Evolutionary conservation across 2,797 vertebrate genomes (phyloP), one percentile per base, ranked within the genome.

Genomic region (Platyrinchus mystaceus): DNA sequence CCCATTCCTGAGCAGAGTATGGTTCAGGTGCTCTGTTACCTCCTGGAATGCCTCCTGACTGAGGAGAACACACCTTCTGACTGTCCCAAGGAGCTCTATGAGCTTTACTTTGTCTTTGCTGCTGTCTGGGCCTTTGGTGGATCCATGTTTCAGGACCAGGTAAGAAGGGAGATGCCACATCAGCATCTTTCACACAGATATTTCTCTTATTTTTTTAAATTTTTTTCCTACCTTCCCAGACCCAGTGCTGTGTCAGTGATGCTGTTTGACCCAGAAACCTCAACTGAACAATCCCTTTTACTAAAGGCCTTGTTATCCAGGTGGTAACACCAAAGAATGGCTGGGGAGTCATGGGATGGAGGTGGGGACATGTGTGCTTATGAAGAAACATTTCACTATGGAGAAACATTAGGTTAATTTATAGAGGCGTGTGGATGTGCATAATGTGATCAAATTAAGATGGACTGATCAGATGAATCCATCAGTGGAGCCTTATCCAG

Each of bases 21-120:
- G 98, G 98, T 99, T 84, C 99, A 99, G 98, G 99, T 98, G 98
- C 87, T 99, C 81, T 99, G 99, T 89, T 97, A 98, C 97, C 98
- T 99, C 78, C 98, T 99, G 4, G 99, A 99, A 87, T 99, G 99
- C 94, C 98, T 99, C 81, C 98, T 99, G 79, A 99, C 98, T 0
- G 97, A 98, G 32, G 98, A 99, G 66, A 98, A 98, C 96, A 98
- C 98, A 3, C 99, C 99, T 41, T 93, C 98, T 0, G 99, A 99
- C 95, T 98, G 98, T 58, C 97, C 98, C 92, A 99, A 99, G 95
- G 99, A 99, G 73, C 98, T 98, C 17, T 99, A 99, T 11, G 99
- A 99, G 94, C 98, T 99, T 68, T 99, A 99, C 95, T 99, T 99
- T 94, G 99, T 99, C 84, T 99, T 99, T 82, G 98, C 99, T 71